Evolutionary conservation across 1,140 invertebrate genomes (phyloP).

Genomic region (Procambarus virginalis): DNA sequence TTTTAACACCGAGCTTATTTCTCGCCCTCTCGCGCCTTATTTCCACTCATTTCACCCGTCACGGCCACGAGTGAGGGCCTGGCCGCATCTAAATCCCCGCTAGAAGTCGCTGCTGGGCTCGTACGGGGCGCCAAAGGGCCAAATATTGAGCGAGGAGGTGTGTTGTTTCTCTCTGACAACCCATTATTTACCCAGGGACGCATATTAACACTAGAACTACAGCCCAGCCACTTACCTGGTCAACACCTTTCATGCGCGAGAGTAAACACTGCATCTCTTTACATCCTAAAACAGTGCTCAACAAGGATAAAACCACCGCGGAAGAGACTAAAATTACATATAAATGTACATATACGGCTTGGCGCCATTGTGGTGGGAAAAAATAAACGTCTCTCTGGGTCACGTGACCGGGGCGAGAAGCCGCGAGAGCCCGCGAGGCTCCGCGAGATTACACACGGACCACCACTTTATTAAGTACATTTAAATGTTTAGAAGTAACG

Average conservation of each 20-base stretch:
- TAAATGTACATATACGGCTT: slow-evolving; percentile 74
- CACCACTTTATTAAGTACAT: slow-evolving; percentile 8
- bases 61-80: background rate
- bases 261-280: slow-evolving; percentile 67
- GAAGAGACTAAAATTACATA: slow-evolving; percentile 74
- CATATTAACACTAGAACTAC: slow-evolving; percentile 50
- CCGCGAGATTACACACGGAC: slow-evolving; percentile 50
- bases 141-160: slow-evolving; percentile 35
- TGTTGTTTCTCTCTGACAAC: slow-evolving; percentile 22
- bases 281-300: slow-evolving; percentile 63
- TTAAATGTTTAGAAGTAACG: background rate
- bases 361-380: slow-evolving; percentile 79
- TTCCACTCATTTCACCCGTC: slow-evolving; percentile 7
- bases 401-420: slow-evolving; percentile 77
- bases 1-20: slow-evolving; percentile 25
- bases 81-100: background rate
- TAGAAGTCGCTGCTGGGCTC: background rate
- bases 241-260: slow-evolving; percentile 44
- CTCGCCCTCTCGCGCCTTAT: background rate
- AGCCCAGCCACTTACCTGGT: slow-evolving; percentile 67
- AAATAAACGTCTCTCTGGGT: slow-evolving; percentile 77
- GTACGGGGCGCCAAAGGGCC: background rate
- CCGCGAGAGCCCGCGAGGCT: slow-evolving; percentile 71
- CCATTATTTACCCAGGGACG: slow-evolving; percentile 64
- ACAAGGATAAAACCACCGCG: slow-evolving; percentile 74